Evolutionary conservation across 2,113 vertebrate species (phyloP).

Genomic region (Sebastes fasciatus): DNA sequence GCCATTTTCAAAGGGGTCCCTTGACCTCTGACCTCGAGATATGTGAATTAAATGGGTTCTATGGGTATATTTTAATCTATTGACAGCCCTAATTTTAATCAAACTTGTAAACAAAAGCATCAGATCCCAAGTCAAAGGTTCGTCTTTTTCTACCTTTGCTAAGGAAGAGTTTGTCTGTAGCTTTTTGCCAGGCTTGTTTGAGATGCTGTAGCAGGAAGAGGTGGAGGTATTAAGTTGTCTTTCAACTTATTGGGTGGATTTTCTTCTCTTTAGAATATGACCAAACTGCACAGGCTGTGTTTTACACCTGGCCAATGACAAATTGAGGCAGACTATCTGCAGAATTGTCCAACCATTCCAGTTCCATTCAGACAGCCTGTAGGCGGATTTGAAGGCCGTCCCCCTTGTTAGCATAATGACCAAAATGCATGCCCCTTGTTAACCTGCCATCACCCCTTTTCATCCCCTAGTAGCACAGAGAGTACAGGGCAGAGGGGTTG

Average conservation of each 20-base stretch:
- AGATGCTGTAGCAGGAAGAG: not conserved
- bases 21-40: no score
- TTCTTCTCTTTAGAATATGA: not conserved
- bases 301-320: not conserved
- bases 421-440: no score
- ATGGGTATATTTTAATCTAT: no score
- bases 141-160: not conserved
- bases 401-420: no score
- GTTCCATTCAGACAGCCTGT: not conserved
- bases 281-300: not conserved
- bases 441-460: no score
- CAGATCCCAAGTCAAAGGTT: not conserved
- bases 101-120: not conserved
- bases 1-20: no score
- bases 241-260: not conserved
- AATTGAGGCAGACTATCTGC: not conserved
- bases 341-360: not conserved
- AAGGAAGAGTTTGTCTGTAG: not conserved
- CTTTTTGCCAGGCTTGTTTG: not conserved
- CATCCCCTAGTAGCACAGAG: no score
- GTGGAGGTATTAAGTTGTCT: not conserved
- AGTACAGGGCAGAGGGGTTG: no score
- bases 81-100: no score
- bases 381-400: no score
- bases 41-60: no score